Evolutionary conservation across 2,888 invertebrate genomes (phyloP), one percentile per base, ranked within the genome.

Genomic region (Lucinisca nassula): DNA sequence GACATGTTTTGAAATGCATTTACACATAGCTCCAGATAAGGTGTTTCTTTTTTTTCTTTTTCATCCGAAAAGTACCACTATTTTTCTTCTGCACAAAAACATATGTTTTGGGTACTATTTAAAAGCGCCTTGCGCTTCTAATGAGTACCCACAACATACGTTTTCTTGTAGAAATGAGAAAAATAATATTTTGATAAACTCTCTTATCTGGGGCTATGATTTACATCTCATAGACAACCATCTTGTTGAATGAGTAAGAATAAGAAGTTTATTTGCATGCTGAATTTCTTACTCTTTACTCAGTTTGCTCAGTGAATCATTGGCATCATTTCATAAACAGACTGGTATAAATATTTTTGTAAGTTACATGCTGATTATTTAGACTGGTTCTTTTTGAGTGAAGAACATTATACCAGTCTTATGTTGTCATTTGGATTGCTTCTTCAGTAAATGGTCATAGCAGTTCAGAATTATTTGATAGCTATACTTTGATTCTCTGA

Each of bases 211-310:
- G 40, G 14, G 14, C 40, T 14, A 6, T 40, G 14, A 6, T 10
- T 40, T 10, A 14, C 40, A 40, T 40, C 40, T 21, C 55, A 55
- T 55, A 17, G n/a, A 55, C 21, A 55, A n/a, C 67, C 67, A 67
- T 67, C 30, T 67, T 67, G 67, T 67, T 67, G 17, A 67, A 35
- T 67, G 38, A 49, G 74, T 73, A 81, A 35, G 38, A 45, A 24
- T 8, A 37, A 38, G 78, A 38, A 49, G 84, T 37, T 61, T 51
- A 78, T 79, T 49, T 58, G 84, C 84, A 84, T 84, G 84, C 67
- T 49, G 32, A 45, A 70, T 55, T 73, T 79, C 84, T 67, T 32
- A 12, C 32, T 55, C 30, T 37, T 61, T 17, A 49, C 74, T 32
- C 58, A 61, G 45, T 75, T 74, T 82, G 75, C 74, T 61, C 81